Conservation (phyloP, 2,888 invertebrate genomes). For the Luperina testacea region DNA sequence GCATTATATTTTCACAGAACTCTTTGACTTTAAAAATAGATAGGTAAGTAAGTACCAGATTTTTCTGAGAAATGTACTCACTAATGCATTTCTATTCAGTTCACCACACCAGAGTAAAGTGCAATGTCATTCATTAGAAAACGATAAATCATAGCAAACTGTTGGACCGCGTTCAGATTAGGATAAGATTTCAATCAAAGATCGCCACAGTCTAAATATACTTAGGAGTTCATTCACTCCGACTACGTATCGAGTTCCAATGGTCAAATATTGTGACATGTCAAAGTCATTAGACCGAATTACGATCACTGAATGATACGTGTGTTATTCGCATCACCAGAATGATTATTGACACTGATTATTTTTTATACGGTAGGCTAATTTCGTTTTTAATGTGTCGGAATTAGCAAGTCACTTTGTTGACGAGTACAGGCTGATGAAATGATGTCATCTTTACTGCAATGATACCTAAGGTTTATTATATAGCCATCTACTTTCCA, state of each 20-base stretch:
- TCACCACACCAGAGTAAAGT: background rate
- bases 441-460: conserved; percentile 34
- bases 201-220: conserved; percentile 62
- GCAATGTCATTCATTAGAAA: conserved; percentile 43
- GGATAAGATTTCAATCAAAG: conserved; percentile 58
- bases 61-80: background rate
- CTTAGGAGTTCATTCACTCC: conserved; percentile 69
- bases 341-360: conserved; percentile 9
- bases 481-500: background rate
- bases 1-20: background rate
- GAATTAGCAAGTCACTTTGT: conserved; percentile 18
- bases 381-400: background rate
- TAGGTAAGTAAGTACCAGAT: background rate
- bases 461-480: background rate
- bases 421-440: background rate
- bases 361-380: background rate
- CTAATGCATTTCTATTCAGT: conserved; percentile 16
- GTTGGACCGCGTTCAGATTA: conserved; percentile 47
- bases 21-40: background rate
- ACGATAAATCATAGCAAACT: conserved; percentile 43
- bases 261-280: conserved; percentile 29
- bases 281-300: conserved; percentile 33
- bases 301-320: conserved; percentile 5
- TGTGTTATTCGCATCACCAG: conserved; percentile 10
- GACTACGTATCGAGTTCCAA: conserved; percentile 38